Evolutionary conservation across 2,113 vertebrate species (phyloP).

Genomic region (Tor tambroides): DNA sequence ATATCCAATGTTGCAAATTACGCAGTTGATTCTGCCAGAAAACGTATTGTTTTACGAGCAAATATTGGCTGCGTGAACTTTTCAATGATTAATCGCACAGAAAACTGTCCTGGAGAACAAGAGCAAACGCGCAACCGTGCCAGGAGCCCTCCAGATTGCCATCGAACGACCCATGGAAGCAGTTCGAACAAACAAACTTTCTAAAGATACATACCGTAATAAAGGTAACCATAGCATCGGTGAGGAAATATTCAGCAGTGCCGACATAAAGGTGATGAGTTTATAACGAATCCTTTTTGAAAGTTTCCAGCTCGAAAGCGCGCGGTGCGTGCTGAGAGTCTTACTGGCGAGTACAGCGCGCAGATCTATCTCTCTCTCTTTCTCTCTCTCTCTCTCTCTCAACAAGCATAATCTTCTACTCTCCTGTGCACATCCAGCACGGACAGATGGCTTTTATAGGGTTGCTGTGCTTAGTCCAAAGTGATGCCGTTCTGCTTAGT

Average conservation of each 20-base stretch:
- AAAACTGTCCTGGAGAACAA: background rate
- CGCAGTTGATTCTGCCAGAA: background rate
- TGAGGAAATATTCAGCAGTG: slow-evolving; percentile 88
- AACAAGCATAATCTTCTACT: slow-evolving; percentile 79
- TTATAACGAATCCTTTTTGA: slow-evolving; percentile 80
- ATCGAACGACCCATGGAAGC: background rate
- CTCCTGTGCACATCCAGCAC: slow-evolving; percentile 84
- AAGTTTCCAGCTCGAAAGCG: slow-evolving; percentile 81
- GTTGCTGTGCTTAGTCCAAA: slow-evolving; percentile 69
- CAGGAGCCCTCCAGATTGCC: slow-evolving; percentile 26
- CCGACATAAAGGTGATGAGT: slow-evolving; percentile 96
- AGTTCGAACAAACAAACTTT: background rate
- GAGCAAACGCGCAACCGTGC: slow-evolving; percentile 32
- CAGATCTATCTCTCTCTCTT: slow-evolving; percentile 55
- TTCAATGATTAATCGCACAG: background rate
- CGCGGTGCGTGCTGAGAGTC: slow-evolving; percentile 62
- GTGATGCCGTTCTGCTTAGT: slow-evolving; percentile 18
- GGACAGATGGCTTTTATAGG: slow-evolving; percentile 82
- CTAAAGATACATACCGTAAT: slow-evolving; percentile 86
- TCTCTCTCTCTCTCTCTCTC: slow-evolving; percentile 55
- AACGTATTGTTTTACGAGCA: background rate
- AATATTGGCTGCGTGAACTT: background rate
- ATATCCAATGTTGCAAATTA: background rate
- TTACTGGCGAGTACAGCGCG: slow-evolving; percentile 74
- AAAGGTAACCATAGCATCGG: slow-evolving; percentile 99